A percentile compares a stretch with the other conserved stretches of the same genome.
Evolutionary conservation across 2,113 vertebrate species (phyloP).

Genomic region (Todiramphus saurophagus): DNA sequence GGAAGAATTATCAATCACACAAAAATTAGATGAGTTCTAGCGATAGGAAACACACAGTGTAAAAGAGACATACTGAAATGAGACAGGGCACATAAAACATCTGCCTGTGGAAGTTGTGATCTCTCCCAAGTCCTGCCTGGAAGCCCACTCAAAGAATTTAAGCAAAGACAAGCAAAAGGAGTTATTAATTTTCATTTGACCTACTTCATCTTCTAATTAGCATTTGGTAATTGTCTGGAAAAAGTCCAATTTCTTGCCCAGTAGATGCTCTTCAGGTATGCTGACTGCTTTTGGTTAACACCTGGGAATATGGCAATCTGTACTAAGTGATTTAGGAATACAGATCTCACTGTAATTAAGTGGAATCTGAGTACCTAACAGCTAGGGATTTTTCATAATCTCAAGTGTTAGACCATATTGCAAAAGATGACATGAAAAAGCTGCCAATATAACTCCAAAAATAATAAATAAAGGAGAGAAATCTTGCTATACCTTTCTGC

Average conservation of each 20-base stretch:
- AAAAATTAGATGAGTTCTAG: background rate
- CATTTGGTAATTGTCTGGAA: slow-evolving; percentile 41
- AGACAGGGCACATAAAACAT: slow-evolving; percentile 35
- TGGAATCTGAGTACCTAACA: background rate
- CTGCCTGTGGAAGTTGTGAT: background rate
- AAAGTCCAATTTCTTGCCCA: slow-evolving; percentile 23
- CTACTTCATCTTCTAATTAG: slow-evolving; percentile 43
- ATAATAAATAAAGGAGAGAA: background rate
- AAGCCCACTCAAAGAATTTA: background rate
- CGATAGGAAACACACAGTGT: background rate
- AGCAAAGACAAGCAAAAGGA: background rate
- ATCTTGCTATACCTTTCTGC: background rate
- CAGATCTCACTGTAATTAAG: slow-evolving; percentile 4
- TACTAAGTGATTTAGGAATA: background rate
- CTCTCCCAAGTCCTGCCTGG: background rate
- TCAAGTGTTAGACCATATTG: background rate
- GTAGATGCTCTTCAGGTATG: background rate
- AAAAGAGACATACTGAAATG: background rate
- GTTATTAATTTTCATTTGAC: slow-evolving; percentile 33
- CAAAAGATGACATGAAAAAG: background rate
- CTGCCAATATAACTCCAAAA: background rate
- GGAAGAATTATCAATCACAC: background rate
- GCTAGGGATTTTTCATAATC: background rate
- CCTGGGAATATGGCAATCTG: background rate
- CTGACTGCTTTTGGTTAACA: background rate